Percentiles rank a stretch among this genome's conserved stretches.
Conservation (phyloP, 2,888 invertebrate genomes). For the Andrena praecox region DNA sequence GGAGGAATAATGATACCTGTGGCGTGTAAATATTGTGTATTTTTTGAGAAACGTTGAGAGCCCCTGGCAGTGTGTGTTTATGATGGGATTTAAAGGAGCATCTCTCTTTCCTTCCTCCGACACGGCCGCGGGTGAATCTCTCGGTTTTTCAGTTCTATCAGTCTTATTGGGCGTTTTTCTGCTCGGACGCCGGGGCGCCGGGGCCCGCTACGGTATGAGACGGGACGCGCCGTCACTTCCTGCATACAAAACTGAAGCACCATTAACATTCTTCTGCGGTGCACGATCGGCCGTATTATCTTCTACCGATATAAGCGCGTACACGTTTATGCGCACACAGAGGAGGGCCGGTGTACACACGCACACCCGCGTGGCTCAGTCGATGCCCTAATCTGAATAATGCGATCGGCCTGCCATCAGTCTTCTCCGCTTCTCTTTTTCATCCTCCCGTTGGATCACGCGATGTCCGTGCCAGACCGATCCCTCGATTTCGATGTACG, state of each 20-base stretch:
- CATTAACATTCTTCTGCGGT: conserved; percentile 76
- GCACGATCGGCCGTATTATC: conserved; percentile 69
- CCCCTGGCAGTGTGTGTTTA: conserved; percentile 75
- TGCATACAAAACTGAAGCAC: conserved; percentile 76
- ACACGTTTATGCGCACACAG: conserved; percentile 45
- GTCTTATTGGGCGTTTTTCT: conserved; percentile 74
- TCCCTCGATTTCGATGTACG: conserved; percentile 37
- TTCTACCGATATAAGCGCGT: conserved; percentile 62
- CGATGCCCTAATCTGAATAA: conserved; percentile 68
- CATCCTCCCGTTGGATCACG: conserved; percentile 59
- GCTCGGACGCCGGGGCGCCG: conserved; percentile 71
- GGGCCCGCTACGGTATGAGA: conserved; percentile 70
- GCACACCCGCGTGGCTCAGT: conserved; percentile 57
- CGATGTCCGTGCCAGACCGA: conserved; percentile 41
- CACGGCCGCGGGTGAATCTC: conserved; percentile 71
- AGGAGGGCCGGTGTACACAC: conserved; percentile 40
- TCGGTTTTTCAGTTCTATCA: conserved; percentile 71
- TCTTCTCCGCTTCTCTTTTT: conserved; percentile 56
- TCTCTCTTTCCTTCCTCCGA: conserved; percentile 58
- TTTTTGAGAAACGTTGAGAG: conserved; percentile 68
- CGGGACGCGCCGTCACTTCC: conserved; percentile 76
- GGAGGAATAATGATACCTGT: neutral
- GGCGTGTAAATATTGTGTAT: conserved; percentile 3
- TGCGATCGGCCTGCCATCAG: conserved; percentile 63
- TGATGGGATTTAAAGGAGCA: conserved; percentile 74